A percentile compares a stretch with the other conserved stretches of the same genome.
Conservation (phyloP, 1,140 invertebrate species). For the Bombus affinis region DNA sequence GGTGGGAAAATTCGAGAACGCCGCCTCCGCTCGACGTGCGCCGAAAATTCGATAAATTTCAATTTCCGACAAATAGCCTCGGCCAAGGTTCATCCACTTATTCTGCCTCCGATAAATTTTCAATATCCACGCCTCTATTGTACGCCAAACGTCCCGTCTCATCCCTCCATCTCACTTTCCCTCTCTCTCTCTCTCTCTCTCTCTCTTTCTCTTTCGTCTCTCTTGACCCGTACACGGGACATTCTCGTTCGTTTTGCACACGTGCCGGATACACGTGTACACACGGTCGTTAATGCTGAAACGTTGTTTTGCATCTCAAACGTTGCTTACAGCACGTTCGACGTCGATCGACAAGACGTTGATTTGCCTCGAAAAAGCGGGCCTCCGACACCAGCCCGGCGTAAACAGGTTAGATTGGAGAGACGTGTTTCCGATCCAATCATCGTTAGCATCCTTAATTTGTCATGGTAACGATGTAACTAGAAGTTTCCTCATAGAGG, state of each 20-base stretch:
- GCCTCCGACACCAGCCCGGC: not conserved
- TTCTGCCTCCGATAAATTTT: slow-evolving; percentile 33
- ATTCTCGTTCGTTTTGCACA: slow-evolving; percentile 1
- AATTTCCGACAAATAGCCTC: slow-evolving; percentile 27
- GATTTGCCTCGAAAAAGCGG: slow-evolving; percentile 20
- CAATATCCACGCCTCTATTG: slow-evolving; percentile 41
- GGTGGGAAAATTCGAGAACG: not conserved
- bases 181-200: no score
- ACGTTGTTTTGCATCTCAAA: slow-evolving; percentile 45
- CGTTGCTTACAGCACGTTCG: slow-evolving; percentile 23
- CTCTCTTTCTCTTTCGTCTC: no score
- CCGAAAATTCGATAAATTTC: slow-evolving; percentile 40
- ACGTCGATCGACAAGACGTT: slow-evolving; percentile 28
- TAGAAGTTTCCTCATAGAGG: not conserved
- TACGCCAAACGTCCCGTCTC: not conserved
- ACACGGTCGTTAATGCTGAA: slow-evolving; percentile 32
- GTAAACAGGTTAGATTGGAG: slow-evolving; percentile 15
- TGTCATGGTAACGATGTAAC: not conserved
- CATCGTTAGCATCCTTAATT: slow-evolving; percentile 2
- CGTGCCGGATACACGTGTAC: slow-evolving; percentile 32
- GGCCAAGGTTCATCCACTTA: slow-evolving; percentile 36
- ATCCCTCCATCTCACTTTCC: not conserved
- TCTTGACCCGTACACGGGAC: not conserved
- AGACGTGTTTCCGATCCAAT: slow-evolving; percentile 4
- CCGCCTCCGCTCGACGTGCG: not conserved